Evolutionary conservation across 2,797 vertebrate species (phyloP), one percentile per base, ranked within the genome.

Genomic region (Cyprinodon diabolis): DNA sequence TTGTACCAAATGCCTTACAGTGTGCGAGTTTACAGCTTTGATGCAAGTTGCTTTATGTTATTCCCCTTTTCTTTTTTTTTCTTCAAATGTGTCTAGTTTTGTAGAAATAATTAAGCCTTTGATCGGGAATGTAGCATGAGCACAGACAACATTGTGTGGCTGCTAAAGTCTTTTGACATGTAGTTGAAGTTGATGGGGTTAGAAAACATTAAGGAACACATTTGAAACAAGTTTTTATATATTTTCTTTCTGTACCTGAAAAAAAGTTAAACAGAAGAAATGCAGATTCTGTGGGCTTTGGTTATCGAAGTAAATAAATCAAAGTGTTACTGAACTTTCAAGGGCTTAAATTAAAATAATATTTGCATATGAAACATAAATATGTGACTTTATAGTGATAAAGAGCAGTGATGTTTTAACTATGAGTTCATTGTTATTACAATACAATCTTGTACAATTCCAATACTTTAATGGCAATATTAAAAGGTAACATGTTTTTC

Each of bases 1-100:
- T 69, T 77, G 52, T 52, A 57, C 40, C 57, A 45, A 30, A 40
- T 51, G 54, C 66, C 52, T 66, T 19, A 23, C 45, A 35, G 40
- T 52, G 75, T 68, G 48, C 78, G 56, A 79, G 75, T 68, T 51
- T 48, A 67, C 19, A 47, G 70, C 40, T 69, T 77, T 49, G 23
- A 35, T 71, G 62, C 72, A 71, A 49, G 70, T 71, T 76, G 71
- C 70, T 54, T 77, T 21, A 70, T 79, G 49, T 49, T 81, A 85
- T 75, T 40, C 65, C 73, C 8, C 7, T 62, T 54, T 71, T 71
- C 67, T 48, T 68, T 35, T 17, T 47, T 47, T 56, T 68, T 69
- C 71, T 37, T 66, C 30, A 30, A 48, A 49, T 49, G 30, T 77
- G 80, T 81, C 40, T 68, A 12, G 21, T 35, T 79, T 79, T 69